Conservation (phyloP, 2,888 invertebrate genomes). For the Priocnemis perturbator region DNA sequence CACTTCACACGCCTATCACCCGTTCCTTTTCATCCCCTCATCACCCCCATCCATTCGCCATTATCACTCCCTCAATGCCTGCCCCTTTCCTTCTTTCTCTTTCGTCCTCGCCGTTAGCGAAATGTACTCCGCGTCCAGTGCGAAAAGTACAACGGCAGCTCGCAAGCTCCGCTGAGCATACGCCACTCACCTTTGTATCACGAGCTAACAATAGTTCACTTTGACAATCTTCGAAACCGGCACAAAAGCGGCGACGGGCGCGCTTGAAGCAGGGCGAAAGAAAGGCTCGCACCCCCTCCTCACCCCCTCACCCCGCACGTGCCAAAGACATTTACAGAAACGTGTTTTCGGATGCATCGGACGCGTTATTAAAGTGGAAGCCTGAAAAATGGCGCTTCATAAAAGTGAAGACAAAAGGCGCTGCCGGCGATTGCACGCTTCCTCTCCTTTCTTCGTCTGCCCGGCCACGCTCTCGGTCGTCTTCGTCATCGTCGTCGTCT, state of each 20-base stretch:
- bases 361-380: slow-evolving; percentile 61
- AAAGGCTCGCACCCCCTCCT: neutral
- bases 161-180: too few species aligned
- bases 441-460: slow-evolving; percentile 6
- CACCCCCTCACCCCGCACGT: neutral
- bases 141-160: too few species aligned
- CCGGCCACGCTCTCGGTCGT: neutral
- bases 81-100: too few species aligned
- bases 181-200: slow-evolving; percentile 5
- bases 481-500: slow-evolving; percentile 1
- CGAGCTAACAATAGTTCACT: neutral
- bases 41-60: too few species aligned
- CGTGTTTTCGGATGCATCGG: slow-evolving; percentile 38
- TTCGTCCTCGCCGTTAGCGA: too few species aligned
- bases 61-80: too few species aligned
- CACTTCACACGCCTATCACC: too few species aligned
- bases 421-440: slow-evolving; percentile 53
- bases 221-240: slow-evolving; percentile 3
- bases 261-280: neutral
- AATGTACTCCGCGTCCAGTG: too few species aligned
- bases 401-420: slow-evolving; percentile 61
- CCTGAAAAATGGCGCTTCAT: slow-evolving; percentile 61
- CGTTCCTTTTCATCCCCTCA: too few species aligned
- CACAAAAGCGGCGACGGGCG: neutral
- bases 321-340: slow-evolving; percentile 17